phyloP scores from a whole-genome alignment of 2,888 invertebrate genomes.

The Drosophila mimica region DNA sequence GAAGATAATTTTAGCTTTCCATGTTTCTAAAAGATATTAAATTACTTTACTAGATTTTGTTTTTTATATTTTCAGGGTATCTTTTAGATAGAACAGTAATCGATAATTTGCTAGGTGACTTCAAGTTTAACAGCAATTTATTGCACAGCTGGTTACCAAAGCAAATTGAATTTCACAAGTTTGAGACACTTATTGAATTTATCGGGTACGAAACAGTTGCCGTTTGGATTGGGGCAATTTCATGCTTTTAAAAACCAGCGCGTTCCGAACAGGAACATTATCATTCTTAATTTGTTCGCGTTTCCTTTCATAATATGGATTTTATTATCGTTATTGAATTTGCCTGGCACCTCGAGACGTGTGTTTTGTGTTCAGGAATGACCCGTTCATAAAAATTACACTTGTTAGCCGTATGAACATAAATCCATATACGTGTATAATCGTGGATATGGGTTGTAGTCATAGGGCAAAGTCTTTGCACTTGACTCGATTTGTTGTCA shows the following conservation, averaged over 20 bases:
- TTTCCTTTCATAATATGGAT: slow-evolving; percentile 5
- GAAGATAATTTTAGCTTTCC: neutral
- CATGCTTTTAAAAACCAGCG: slow-evolving; percentile 9
- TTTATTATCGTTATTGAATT: slow-evolving; percentile 31
- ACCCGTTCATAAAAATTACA: slow-evolving; percentile 4
- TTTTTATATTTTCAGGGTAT: neutral
- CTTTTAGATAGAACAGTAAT: neutral
- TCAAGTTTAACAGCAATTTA: neutral
- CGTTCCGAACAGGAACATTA: slow-evolving; percentile 19
- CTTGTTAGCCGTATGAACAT: slow-evolving; percentile 6
- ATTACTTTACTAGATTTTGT: too few species aligned
- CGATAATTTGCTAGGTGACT: slow-evolving; percentile 13
- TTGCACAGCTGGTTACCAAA: neutral
- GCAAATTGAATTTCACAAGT: slow-evolving; percentile 27
- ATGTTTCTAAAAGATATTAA: neutral
- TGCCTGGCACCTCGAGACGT: slow-evolving; percentile 31
- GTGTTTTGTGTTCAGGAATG: slow-evolving; percentile 38
- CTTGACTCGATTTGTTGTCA: slow-evolving; percentile 68
- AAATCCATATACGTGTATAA: neutral
- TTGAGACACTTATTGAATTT: slow-evolving; percentile 14
- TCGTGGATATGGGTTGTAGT: slow-evolving; percentile 55
- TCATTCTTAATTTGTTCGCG: slow-evolving; percentile 27
- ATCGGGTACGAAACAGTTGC: slow-evolving; percentile 40
- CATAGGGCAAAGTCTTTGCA: slow-evolving; percentile 80
- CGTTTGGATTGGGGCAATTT: slow-evolving; percentile 18